Base-by-base conservation (phyloP, 2,888 invertebrate species). In the Drosophila seclusa region DNA sequence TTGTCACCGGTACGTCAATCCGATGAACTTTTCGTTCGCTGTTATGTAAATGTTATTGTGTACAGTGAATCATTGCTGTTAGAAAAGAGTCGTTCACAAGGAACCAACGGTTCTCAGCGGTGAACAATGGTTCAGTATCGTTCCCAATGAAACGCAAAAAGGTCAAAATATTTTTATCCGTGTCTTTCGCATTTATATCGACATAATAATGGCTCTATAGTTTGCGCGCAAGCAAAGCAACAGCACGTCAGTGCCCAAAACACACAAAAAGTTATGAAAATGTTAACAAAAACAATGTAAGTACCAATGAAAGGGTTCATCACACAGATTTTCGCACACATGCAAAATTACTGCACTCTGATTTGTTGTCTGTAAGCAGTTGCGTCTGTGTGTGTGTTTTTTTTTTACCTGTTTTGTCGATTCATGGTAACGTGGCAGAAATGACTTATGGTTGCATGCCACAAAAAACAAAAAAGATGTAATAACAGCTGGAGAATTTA, bases 151-250 rank as follows among this genome's bases (percentile, higher is more conserved):
- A 90, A 92, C 89, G 90, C 82, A 92, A 92, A 89, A 90, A 91
- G 86, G 73, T 83, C 76, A 78, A 90, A 87, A 74, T 89, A 85
- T 89, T 87, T 65, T 81, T 75, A 73, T 59, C 74, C 74, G 85
- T 81, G 76, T 84, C 84, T 91, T 76, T 79, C 80, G 91, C 90
- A 90, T 91, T 92, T 91, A 91, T 92, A 82, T 91, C 87, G 93
- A 94, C 94, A 93, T 94, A 95, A 95, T 94, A 94, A 97, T 97
- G 96, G 95, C 94, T 95, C 95, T 95, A 95, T 97, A 97, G 95
- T 95, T 75, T 89, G 85, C 86, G 83, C 89, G 80, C 75, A 84
- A 89, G 87, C 91, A 86, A 91, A 80, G 82, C 83, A 82, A 85
- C 29, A 67, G 92, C 92, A 92, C 92, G 40, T n/a, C 80, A 71